Percentiles rank a stretch among this genome's conserved stretches.
Evolutionary conservation across 2,888 invertebrate species (phyloP).

Genomic region (Zelleria hepariella): DNA sequence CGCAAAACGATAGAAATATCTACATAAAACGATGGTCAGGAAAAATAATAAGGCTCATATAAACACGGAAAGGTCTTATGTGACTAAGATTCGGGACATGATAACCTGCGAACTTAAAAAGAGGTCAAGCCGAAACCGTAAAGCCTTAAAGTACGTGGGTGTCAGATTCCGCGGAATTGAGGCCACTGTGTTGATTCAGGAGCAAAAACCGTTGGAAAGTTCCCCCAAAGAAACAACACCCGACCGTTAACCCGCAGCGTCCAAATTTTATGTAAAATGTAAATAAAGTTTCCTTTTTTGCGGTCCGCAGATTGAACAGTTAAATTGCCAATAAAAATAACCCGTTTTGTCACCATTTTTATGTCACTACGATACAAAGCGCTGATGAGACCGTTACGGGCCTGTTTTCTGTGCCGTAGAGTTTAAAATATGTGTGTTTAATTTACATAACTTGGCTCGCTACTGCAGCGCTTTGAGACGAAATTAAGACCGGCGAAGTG

Average conservation of each 20-base stretch:
- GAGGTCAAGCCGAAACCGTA: neutral
- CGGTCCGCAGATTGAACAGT: constrained; percentile 13
- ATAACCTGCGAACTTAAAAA: too few relatives aligned
- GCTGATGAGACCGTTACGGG: constrained; percentile 36
- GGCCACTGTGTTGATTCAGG: constrained; percentile 7
- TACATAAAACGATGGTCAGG: too few relatives aligned
- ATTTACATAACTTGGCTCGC: constrained; percentile 8
- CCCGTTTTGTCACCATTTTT: constrained; percentile 21
- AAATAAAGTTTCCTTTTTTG: constrained; percentile 5
- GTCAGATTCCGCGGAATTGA: neutral
- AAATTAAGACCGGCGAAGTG: neutral
- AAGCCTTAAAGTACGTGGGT: neutral
- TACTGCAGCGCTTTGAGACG: neutral
- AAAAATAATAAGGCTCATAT: too few relatives aligned
- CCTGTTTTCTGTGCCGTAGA: constrained; percentile 15
- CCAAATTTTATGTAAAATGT: constrained; percentile 9
- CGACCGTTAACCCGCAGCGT: constrained; percentile 2
- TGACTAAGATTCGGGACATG: too few relatives aligned
- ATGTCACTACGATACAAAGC: constrained; percentile 26
- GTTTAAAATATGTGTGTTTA: neutral
- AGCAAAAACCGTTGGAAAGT: neutral
- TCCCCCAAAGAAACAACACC: neutral
- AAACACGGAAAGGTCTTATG: too few relatives aligned
- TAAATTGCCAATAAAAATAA: constrained; percentile 14
- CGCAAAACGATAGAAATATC: too few relatives aligned